phyloP scores from a whole-genome alignment of 2,113 vertebrate species.

The Atherinomorus stipes region DNA sequence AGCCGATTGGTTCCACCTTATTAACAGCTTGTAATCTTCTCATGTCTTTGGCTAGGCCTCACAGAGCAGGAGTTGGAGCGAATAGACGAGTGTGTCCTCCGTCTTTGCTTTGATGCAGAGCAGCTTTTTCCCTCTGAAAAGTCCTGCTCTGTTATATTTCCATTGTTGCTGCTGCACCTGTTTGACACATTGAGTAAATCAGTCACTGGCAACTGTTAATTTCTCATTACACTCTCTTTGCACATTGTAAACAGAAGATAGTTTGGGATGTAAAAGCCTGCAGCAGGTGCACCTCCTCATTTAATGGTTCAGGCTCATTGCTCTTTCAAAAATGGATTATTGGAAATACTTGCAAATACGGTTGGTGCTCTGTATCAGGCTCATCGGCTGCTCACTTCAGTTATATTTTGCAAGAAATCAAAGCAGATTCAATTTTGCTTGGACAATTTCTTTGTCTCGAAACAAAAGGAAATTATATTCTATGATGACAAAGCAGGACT shows the following conservation, averaged over 20 bases:
- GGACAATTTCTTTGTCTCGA: too few species aligned
- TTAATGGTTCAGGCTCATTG: not conserved
- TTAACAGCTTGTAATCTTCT: conserved; percentile 99
- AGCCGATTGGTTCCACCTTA: conserved; percentile 95
- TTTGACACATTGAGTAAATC: conserved; percentile 71
- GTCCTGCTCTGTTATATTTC: conserved; percentile 65
- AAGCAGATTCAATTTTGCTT: too few species aligned
- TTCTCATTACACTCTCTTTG: conserved; percentile 81
- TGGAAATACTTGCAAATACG: not conserved
- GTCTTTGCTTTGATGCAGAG: conserved; percentile 67
- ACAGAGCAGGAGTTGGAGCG: conserved; percentile 63
- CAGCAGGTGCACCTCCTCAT: conserved; percentile 56
- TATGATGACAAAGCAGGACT: not conserved
- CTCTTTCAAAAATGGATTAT: conserved; percentile 16
- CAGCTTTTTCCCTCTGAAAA: conserved; percentile 62
- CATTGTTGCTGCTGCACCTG: conserved; percentile 81
- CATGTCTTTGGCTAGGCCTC: conserved; percentile 86
- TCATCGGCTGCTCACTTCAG: not conserved
- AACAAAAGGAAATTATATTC: not conserved
- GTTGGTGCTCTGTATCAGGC: not conserved
- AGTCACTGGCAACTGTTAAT: conserved; percentile 85
- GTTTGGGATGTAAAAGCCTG: conserved; percentile 27
- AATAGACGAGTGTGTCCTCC: conserved; percentile 63
- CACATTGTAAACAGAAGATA: conserved; percentile 56
- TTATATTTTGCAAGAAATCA: not conserved